Conservation (phyloP, 2,888 invertebrate species). For the Deroplatys truncata region DNA sequence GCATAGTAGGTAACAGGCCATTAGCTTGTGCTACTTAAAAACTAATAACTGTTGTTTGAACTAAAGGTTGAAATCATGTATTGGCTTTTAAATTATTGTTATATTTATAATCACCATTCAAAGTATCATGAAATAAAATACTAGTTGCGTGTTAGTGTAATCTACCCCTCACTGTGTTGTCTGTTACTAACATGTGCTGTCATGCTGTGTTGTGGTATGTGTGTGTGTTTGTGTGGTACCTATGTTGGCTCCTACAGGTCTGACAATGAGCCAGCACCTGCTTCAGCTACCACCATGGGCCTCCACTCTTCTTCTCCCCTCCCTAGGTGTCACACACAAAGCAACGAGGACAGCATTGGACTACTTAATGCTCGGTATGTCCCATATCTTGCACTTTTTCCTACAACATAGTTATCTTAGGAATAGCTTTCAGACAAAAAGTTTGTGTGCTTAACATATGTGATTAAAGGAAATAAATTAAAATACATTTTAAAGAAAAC, state of each 20-base stretch:
- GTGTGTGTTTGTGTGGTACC: not conserved
- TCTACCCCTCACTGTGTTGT: not conserved
- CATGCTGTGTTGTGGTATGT: not conserved
- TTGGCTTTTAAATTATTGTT: not conserved
- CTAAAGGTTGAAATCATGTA: not conserved
- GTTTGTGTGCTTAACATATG: no score
- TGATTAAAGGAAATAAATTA: no score
- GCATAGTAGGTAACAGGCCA: no score
- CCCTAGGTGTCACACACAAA: not conserved
- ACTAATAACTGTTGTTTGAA: no score
- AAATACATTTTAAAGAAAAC: no score
- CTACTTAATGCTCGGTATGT: conserved; percentile 23
- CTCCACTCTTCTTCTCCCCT: not conserved
- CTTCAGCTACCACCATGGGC: not conserved
- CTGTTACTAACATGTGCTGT: not conserved
- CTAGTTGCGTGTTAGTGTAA: not conserved
- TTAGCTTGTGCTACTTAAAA: no score
- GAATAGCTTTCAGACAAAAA: not conserved
- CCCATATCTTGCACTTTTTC: not conserved
- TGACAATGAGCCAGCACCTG: not conserved
- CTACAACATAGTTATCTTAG: not conserved
- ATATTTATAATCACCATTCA: not conserved
- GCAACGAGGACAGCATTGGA: conserved; percentile 12
- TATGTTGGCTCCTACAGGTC: not conserved
- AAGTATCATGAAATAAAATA: not conserved